These are phyloP conservation scores for Brienomyrus brachyistius DNA, from an alignment of 2,113 vertebrate species.

Conservation along the genomic window DNA sequence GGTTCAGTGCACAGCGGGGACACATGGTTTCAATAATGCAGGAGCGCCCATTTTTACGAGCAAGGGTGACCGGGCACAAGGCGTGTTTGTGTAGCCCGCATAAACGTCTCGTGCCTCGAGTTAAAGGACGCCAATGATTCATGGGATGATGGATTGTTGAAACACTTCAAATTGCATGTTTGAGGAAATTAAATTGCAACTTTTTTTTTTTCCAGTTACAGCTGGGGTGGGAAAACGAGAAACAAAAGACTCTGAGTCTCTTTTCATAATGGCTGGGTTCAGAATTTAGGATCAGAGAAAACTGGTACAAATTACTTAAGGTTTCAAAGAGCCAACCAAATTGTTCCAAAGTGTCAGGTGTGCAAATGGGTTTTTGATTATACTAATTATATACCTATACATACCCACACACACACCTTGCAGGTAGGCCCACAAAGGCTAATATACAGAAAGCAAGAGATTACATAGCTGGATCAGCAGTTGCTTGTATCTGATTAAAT, in stretches of 20 bases:
- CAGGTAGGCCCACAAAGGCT: not conserved
- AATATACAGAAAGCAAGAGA: not conserved
- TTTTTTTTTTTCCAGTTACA: not conserved
- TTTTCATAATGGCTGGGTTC: not conserved
- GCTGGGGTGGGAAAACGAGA: constrained; percentile 5
- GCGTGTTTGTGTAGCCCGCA: not conserved
- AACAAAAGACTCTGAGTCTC: not conserved
- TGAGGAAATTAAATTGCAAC: constrained; percentile 13
- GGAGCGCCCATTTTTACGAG: not conserved
- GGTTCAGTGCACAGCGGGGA: constrained; percentile 10
- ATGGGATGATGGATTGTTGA: constrained; percentile 27
- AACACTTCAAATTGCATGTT: constrained; percentile 19
- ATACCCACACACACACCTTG: not conserved
- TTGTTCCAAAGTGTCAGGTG: not conserved
- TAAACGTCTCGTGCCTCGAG: not conserved
- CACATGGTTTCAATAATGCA: constrained; percentile 30
- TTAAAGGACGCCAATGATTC: constrained; percentile 23
- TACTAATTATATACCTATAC: not conserved
- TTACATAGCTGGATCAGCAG: not conserved
- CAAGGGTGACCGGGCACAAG: not conserved
- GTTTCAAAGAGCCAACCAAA: not conserved
- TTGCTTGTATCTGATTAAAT: not conserved
- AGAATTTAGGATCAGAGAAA: not conserved
- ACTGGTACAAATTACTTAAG: constrained; percentile 2
- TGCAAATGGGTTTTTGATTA: not conserved